A percentile compares a stretch with the other conserved stretches of the same genome.
Evolutionary conservation across 2,888 invertebrate species (phyloP).

Genomic region (Argynnis bischoffii): DNA sequence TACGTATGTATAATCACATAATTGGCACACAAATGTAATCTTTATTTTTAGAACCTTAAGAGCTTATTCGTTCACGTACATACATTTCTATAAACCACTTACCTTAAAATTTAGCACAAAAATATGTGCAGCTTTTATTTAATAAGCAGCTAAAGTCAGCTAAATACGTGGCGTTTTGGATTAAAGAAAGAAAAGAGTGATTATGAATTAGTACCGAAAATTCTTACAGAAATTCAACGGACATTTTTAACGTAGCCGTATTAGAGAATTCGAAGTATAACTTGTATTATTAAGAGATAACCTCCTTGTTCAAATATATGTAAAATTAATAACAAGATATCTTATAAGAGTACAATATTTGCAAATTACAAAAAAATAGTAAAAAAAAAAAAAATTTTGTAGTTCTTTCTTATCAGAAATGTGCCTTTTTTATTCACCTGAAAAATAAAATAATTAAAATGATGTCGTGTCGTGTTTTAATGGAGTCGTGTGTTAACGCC

Average conservation of each 20-base stretch:
- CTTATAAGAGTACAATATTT: conserved; percentile 1
- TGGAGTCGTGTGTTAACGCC: conserved; percentile 51
- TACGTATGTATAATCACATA: conserved; percentile 17
- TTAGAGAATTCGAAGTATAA: not conserved
- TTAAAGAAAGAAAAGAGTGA: conserved; percentile 33
- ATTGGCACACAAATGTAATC: conserved; percentile 32
- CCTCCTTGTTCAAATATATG: not conserved
- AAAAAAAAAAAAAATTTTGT: not conserved
- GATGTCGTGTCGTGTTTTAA: conserved; percentile 46
- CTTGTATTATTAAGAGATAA: not conserved
- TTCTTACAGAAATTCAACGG: conserved; percentile 31
- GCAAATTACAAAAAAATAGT: not conserved
- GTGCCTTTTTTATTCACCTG: conserved; percentile 17
- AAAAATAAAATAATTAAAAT: conserved; percentile 32
- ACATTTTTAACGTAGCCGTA: conserved; percentile 9
- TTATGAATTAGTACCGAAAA: conserved; percentile 34
- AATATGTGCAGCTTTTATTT: conserved; percentile 39
- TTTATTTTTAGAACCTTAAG: conserved; percentile 33
- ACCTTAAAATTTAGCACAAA: conserved; percentile 39
- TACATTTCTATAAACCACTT: conserved; percentile 36
- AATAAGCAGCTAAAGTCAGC: conserved; percentile 35
- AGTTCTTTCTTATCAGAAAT: conserved; percentile 21
- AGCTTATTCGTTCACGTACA: conserved; percentile 27
- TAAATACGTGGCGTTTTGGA: conserved; percentile 34
- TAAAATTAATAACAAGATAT: not conserved